Evolutionary conservation across 2,888 invertebrate genomes (phyloP).

Genomic region (Pheosia tremula): DNA sequence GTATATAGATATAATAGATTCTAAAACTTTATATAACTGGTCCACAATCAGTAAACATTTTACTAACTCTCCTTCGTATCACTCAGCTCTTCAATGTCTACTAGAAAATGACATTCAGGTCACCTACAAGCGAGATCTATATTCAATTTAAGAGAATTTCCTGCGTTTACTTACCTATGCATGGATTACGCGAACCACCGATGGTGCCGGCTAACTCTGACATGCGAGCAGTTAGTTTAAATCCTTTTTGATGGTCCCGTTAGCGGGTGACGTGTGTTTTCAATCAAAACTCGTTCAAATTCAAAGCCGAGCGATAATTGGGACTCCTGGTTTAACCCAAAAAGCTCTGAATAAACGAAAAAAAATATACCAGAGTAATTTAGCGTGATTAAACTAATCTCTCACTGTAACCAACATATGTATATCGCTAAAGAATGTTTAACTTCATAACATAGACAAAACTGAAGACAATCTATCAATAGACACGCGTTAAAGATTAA

Average conservation of each 20-base stretch:
- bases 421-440: too few species aligned
- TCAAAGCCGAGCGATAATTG: conserved; percentile 19
- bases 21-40: too few species aligned
- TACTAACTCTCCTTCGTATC: too few species aligned
- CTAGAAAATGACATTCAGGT: too few species aligned
- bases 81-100: too few species aligned
- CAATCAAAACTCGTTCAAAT: conserved; percentile 16
- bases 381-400: neutral
- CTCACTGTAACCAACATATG: neutral
- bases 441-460: too few species aligned
- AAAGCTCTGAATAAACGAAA: neutral
- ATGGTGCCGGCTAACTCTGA: conserved; percentile 20
- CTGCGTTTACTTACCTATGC: neutral
- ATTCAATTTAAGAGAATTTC: neutral
- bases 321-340: conserved; percentile 1
- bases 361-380: neutral
- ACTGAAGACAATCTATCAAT: too few species aligned
- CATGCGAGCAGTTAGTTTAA: conserved; percentile 21
- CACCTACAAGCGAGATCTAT: neutral
- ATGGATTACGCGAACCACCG: neutral
- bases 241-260: conserved; percentile 28
- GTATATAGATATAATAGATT: too few species aligned
- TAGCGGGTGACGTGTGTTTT: conserved; percentile 16
- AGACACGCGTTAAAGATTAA: too few species aligned
- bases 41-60: too few species aligned